Conservation (phyloP, 2,113 vertebrate genomes). For the Sceloporus tristichus region DNA sequence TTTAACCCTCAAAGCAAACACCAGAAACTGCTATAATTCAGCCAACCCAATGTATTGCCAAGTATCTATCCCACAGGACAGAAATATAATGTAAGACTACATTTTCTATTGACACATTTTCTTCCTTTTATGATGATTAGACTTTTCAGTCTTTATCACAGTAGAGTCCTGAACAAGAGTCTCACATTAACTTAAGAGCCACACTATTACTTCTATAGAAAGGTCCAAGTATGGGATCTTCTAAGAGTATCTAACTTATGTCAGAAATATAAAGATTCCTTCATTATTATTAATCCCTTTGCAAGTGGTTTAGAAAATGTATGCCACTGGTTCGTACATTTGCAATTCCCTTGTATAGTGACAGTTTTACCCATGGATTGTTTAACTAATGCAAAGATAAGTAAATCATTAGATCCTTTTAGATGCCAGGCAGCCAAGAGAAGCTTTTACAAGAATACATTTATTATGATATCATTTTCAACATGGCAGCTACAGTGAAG, state of each 20-base stretch:
- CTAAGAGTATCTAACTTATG: background rate
- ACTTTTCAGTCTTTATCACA: background rate
- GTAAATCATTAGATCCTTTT: constrained; percentile 22
- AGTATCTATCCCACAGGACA: too few species aligned
- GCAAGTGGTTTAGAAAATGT: constrained; percentile 10
- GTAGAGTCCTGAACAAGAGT: background rate
- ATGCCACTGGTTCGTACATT: background rate
- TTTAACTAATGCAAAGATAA: constrained; percentile 16
- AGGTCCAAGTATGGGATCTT: background rate
- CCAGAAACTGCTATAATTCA: too few species aligned
- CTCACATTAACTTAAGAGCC: too few species aligned
- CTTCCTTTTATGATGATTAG: background rate
- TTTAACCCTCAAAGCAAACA: too few species aligned
- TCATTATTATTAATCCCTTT: background rate
- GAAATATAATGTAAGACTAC: background rate
- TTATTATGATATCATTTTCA: constrained; percentile 21
- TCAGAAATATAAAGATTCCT: background rate
- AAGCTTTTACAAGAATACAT: constrained; percentile 32
- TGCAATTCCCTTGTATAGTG: background rate
- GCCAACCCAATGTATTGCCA: too few species aligned
- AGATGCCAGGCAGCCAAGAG: constrained; percentile 9
- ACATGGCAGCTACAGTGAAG: background rate
- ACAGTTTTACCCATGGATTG: background rate
- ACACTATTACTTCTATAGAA: background rate
- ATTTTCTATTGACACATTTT: background rate